A percentile compares a stretch with the other conserved stretches of the same genome.
Evolutionary conservation across 2,797 vertebrate species (phyloP).

Genomic region (Propithecus perrieri): DNA sequence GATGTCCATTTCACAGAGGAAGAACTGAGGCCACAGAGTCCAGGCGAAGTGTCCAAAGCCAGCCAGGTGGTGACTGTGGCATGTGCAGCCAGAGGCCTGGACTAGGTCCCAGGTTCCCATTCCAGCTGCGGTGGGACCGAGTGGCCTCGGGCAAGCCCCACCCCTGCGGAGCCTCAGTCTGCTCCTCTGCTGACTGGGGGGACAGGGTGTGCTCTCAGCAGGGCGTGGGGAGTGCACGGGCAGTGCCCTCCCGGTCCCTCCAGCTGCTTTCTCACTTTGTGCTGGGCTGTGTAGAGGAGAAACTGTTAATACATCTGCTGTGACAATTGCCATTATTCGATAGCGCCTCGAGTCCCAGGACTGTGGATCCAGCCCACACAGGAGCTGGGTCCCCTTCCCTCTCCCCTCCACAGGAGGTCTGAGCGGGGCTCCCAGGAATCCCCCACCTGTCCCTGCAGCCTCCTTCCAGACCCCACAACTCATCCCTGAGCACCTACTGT

Average conservation of each 20-base stretch:
- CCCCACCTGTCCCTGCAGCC: background rate
- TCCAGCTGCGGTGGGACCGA: background rate
- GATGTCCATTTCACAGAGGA: background rate
- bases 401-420: background rate
- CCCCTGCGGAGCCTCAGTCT: background rate
- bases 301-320: background rate
- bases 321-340: background rate
- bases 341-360: background rate
- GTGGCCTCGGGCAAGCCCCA: background rate
- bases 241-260: background rate
- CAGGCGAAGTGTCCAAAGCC: background rate
- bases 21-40: background rate
- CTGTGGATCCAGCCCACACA: background rate
- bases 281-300: background rate
- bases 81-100: background rate
- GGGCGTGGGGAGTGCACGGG: accelerated
- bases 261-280: background rate
- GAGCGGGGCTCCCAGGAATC: background rate
- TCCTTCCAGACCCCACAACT: background rate
- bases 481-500: background rate
- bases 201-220: background rate
- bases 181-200: background rate
- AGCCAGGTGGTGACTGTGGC: background rate
- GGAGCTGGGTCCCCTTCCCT: background rate
- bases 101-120: background rate